A percentile compares a stretch with the other conserved stretches of the same genome.
Evolutionary conservation across 2,888 invertebrate genomes (phyloP).

Genomic region (Cerceris ruficornis): DNA sequence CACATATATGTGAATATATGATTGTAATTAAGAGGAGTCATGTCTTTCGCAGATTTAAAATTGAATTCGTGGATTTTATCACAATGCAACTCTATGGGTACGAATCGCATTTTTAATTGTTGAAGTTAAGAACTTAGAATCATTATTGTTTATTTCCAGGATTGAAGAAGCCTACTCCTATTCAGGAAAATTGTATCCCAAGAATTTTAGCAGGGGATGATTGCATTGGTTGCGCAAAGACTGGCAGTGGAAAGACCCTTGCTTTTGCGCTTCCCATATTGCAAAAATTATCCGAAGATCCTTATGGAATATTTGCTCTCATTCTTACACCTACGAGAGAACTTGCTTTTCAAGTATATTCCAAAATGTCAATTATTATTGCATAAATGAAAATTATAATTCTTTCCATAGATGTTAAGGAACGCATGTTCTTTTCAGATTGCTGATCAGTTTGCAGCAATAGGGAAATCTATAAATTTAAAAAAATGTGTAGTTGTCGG

Average conservation of each 20-base stretch:
- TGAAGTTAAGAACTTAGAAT: slow-evolving; percentile 12
- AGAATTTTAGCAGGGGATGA: slow-evolving; percentile 90
- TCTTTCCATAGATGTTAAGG: too few relatives aligned
- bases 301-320: slow-evolving; percentile 97
- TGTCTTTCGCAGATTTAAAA: slow-evolving; percentile 85
- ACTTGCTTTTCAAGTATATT: slow-evolving; percentile 89
- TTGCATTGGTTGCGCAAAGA: slow-evolving; percentile 98
- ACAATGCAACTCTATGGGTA: slow-evolving; percentile 88
- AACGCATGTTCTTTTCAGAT: slow-evolving; percentile 85
- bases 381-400: not conserved
- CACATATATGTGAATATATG: not conserved
- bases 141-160: slow-evolving; percentile 82
- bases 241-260: slow-evolving; percentile 98
- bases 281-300: slow-evolving; percentile 95
- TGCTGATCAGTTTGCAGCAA: slow-evolving; percentile 95
- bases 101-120: slow-evolving; percentile 49
- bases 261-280: slow-evolving; percentile 98
- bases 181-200: slow-evolving; percentile 92
- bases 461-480: slow-evolving; percentile 94
- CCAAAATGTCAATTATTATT: not conserved
- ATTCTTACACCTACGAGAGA: slow-evolving; percentile 97
- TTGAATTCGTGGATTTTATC: slow-evolving; percentile 89
- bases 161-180: slow-evolving; percentile 89
- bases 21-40: not conserved
- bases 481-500: slow-evolving; percentile 95